Evolutionary conservation across 2,888 invertebrate species (phyloP), one percentile per base, ranked within the genome.

Genomic region (Rhogogaster chlorosoma): DNA sequence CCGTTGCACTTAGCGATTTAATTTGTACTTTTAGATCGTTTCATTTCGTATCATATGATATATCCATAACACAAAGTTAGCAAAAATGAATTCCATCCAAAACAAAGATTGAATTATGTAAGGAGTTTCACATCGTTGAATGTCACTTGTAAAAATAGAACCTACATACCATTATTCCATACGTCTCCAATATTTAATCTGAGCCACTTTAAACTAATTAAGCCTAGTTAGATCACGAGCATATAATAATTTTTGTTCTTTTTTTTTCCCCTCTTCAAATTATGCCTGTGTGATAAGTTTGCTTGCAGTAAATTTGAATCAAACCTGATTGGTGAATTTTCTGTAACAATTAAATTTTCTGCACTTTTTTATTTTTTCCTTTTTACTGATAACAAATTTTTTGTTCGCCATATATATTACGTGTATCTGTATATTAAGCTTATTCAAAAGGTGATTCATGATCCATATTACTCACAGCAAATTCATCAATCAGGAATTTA

Each of bases 151-250:
- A 85, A 85, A 85, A 85, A 85, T 85, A 85, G 84, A 83, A 71
- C 82, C 12, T 53, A n/a, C n/a, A n/a, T n/a, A 64, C 80, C 29
- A 71, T 82, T 82, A 82, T 84, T 86, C 82, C 86, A 86, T 85
- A 73, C 85, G 85, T 85, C 84, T 85, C 86, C 67, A 86, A 86
- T 88, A 86, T 88, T 86, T 87, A 87, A 88, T 88, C 85, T 84
- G 49, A 75, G 70, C 83, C 87, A 86, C 87, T 85, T 86, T 85
- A 86, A 86, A 53, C 26, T 70, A 86, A 86, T 87, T 87, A 85
- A 87, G 85, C 77, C 75, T 67, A 53, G 84, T 86, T 86, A 83
- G 45, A 83, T 67, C 67, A 61, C 22, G 71, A 67, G 29, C 15
- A 45, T 53, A 53, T 53, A n/a, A 53, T 15, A 49, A 18, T 15